Conservation (phyloP, 2,797 vertebrate genomes). For the Spondyliosoma cantharus region DNA sequence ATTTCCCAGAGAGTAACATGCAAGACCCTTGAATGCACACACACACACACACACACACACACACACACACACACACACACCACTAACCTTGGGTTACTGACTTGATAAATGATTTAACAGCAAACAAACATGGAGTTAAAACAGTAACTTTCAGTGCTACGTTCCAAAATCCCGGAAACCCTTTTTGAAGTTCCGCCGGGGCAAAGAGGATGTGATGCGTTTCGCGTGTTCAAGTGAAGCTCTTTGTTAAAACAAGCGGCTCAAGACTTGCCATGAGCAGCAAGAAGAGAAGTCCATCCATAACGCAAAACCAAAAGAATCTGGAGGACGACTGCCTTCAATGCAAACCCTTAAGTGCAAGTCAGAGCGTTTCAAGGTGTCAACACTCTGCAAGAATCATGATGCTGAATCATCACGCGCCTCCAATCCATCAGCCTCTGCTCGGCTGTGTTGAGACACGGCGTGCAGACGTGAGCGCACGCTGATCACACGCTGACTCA, state of each 20-base stretch:
- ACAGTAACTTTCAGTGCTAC: constrained; percentile 1
- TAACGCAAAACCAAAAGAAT: not conserved
- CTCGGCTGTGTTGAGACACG: not conserved
- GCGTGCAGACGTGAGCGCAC: no score
- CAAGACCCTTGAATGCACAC: no score
- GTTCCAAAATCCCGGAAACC: no score
- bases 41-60: constrained; percentile 4
- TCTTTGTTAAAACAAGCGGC: not conserved
- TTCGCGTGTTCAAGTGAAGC: not conserved
- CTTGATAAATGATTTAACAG: constrained; percentile 56
- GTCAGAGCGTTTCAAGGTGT: not conserved
- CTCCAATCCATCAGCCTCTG: not conserved
- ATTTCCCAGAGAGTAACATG: no score
- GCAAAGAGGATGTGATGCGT: not conserved
- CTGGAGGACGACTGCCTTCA: not conserved
- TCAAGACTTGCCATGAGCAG: not conserved
- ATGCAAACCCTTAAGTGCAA: not conserved
- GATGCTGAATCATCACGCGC: not conserved
- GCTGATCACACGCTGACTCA: not conserved
- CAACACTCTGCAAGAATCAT: no score
- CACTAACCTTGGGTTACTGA: constrained; percentile 50
- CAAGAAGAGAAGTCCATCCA: not conserved
- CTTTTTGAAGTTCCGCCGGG: not conserved
- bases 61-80: constrained; percentile 25
- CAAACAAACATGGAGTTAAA: constrained; percentile 40